Evolutionary conservation across 2,113 vertebrate species (phyloP).

Genomic region (Lota lota): DNA sequence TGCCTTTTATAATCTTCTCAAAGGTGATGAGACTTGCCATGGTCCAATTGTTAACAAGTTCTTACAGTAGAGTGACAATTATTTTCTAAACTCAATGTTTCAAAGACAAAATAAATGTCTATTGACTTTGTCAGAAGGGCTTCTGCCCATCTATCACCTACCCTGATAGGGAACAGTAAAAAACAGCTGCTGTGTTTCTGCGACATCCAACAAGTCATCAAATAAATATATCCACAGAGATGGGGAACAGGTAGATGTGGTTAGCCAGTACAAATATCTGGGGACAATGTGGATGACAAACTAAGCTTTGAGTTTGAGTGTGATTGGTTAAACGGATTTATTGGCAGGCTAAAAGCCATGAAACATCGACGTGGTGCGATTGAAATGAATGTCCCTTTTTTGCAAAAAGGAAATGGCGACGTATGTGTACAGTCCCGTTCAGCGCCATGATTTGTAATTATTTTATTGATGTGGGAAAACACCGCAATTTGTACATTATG

Average conservation of each 20-base stretch:
- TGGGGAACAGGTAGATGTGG: no score
- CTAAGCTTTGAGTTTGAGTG: not conserved
- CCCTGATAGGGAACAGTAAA: not conserved
- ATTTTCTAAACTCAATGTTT: not conserved
- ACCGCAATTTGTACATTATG: no score
- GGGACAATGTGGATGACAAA: not conserved
- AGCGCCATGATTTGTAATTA: no score
- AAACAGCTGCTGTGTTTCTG: not conserved
- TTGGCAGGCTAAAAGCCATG: not conserved
- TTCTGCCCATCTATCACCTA: not conserved
- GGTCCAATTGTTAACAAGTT: conserved; percentile 2
- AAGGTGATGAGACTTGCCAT: not conserved
- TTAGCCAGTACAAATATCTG: no score
- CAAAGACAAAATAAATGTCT: not conserved
- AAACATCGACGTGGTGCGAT: not conserved
- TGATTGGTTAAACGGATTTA: no score
- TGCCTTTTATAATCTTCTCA: not conserved
- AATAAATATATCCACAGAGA: no score
- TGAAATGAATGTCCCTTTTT: not conserved
- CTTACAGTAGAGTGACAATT: not conserved
- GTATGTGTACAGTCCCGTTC: no score
- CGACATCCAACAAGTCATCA: no score
- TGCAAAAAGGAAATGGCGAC: no score
- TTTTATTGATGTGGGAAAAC: no score
- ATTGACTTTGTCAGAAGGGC: not conserved